phyloP scores from a whole-genome alignment of 1,140 invertebrate species.

The Microplitis demolitor region DNA sequence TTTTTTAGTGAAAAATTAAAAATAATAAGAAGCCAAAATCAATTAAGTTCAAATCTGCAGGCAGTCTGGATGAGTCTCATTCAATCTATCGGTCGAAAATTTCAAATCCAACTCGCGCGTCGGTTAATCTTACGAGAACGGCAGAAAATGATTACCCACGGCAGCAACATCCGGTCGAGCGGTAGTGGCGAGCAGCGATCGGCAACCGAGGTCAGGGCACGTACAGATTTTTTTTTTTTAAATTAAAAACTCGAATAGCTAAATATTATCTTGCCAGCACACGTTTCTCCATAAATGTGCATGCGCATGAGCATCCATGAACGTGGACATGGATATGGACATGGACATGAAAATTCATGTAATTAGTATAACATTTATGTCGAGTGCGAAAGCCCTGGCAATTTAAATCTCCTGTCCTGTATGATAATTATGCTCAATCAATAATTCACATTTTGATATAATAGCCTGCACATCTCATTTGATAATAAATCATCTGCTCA shows the following conservation, averaged over 20 bases:
- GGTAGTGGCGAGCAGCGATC: conserved; percentile 4
- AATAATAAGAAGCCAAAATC: no score
- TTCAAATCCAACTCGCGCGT: conserved; percentile 37
- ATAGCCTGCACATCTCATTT: conserved; percentile 39
- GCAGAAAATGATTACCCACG: conserved; percentile 46
- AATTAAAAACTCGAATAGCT: not conserved
- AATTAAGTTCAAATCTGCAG: no score
- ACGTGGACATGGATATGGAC: conserved; percentile 38
- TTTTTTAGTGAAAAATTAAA: no score
- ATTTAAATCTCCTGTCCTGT: conserved; percentile 61
- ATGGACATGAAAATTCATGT: conserved; percentile 58
- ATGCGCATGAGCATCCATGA: no score
- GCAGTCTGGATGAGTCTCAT: no score
- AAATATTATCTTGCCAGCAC: not conserved
- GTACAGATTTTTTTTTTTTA: conserved; percentile 9
- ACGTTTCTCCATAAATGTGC: no score
- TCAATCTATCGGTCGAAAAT: conserved; percentile 19
- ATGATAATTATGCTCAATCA: conserved; percentile 56
- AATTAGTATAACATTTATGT: conserved; percentile 60
- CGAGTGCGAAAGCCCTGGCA: conserved; percentile 42
- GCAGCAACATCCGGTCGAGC: conserved; percentile 28
- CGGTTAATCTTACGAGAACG: conserved; percentile 39
- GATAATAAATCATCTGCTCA: no score
- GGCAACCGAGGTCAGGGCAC: conserved; percentile 22
- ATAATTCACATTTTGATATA: no score